Evolutionary conservation across 1,140 invertebrate genomes (phyloP), one percentile per base, ranked within the genome.

Genomic region (Apis laboriosa): DNA sequence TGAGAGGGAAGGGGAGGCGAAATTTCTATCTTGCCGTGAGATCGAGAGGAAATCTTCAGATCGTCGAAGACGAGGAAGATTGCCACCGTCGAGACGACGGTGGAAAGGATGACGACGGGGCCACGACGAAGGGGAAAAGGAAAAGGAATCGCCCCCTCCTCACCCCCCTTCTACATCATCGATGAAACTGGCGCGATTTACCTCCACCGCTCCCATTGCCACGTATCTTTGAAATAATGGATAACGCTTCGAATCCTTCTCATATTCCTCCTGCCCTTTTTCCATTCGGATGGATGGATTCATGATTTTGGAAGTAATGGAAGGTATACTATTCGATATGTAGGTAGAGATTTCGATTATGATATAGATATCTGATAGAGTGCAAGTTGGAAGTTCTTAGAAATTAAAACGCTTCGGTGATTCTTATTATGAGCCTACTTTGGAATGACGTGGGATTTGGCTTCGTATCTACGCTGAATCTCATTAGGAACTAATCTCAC

Each of bases 141-240:
- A 51, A 73, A 34, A 28, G 19, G 58, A 49, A 53, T 28, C 61
- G 60, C 77, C 76, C 66, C 28, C 17, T 28, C 71, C 68, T 49
- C n/a, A 9, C 60, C 61, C 7, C 61, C 2, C 58, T 74, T 66
- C 75, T 72, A 83, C 73, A 61, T 84, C 80, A 77, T 63, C 81
- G 89, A 90, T 90, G 90, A 84, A 86, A 90, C 89, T 88, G 86
- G 75, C 63, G 68, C 88, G 89, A 90, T 90, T 90, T 88, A 90
- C 89, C 73, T 84, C 84, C 84, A 56, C 74, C 84, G 80, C 80
- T 21, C 9, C 17, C 67, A 58, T 28, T 72, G 51, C 64, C 79
- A 66, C 75, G 68, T 77, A 82, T 86, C 60, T 21, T 68, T 66
- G 73, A 87, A 86, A 90, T 89, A 90, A 90, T 89, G 87, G 87